Evolutionary conservation across 2,888 invertebrate genomes (phyloP).

Genomic region (Pollenia griseotomentosa): DNA sequence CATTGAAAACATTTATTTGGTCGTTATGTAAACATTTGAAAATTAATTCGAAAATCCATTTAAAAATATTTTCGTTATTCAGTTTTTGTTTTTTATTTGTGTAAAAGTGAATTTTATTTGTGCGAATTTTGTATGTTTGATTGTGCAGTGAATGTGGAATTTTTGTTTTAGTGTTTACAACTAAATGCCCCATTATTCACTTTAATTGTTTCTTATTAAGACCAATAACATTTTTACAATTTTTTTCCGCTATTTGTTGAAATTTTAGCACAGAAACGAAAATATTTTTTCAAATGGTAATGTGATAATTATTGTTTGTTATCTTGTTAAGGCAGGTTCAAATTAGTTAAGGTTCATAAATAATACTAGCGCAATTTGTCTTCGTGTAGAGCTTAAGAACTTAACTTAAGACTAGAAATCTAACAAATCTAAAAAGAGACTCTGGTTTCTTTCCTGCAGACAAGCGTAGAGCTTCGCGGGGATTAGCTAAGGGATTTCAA

Average conservation of each 20-base stretch:
- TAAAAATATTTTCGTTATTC: constrained; percentile 27
- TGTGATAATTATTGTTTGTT: no score
- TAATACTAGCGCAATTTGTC: no score
- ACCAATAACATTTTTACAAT: constrained; percentile 27
- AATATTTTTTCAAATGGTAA: background rate
- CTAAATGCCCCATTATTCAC: constrained; percentile 60
- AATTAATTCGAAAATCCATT: constrained; percentile 66
- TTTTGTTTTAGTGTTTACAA: constrained; percentile 61
- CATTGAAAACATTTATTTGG: constrained; percentile 66
- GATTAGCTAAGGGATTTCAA: no score
- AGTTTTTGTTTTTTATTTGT: background rate
- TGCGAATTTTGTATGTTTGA: background rate
- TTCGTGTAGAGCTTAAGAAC: no score
- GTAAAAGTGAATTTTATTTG: constrained; percentile 38
- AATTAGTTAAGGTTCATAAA: no score
- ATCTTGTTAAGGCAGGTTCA: no score
- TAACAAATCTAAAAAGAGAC: no score
- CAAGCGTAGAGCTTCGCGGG: no score
- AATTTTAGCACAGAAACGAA: background rate
- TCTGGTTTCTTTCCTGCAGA: no score
- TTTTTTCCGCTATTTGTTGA: background rate
- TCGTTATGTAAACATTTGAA: constrained; percentile 66
- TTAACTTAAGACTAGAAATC: no score
- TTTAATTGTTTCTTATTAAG: constrained; percentile 57
- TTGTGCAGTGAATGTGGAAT: constrained; percentile 31